Evolutionary conservation across 2,113 vertebrate species (phyloP).

Genomic region (Numida meleagris): DNA sequence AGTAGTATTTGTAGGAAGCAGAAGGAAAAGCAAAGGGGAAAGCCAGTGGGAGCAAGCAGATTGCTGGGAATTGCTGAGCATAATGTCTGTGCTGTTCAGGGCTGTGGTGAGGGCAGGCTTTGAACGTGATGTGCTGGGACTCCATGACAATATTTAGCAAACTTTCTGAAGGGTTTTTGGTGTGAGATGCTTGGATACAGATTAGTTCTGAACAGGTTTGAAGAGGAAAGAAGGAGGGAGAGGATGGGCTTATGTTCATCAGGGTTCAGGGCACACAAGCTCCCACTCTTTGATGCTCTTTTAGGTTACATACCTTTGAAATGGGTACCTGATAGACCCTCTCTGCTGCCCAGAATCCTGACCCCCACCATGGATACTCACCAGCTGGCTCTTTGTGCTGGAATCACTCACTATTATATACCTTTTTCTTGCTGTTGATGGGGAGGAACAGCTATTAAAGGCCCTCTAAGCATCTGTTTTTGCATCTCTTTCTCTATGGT

Average conservation of each 20-base stretch:
- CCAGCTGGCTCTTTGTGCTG: neutral
- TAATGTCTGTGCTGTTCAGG: neutral
- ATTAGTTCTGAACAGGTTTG: neutral
- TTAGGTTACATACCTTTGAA: neutral
- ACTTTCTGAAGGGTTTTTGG: neutral
- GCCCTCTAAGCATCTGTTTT: fast-evolving
- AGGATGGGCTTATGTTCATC: fast-evolving
- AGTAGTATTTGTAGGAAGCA: neutral
- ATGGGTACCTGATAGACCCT: neutral
- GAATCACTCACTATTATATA: neutral
- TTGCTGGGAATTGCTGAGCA: neutral
- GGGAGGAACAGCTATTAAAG: neutral
- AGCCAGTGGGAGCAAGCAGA: neutral
- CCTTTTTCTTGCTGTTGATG: neutral
- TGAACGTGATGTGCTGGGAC: neutral
- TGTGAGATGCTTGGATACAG: neutral
- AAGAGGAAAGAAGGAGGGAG: neutral
- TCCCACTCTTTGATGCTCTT: neutral
- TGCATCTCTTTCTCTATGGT: neutral
- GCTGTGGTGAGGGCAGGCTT: neutral
- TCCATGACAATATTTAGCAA: neutral
- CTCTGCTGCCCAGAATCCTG: neutral
- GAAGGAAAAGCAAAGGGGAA: neutral
- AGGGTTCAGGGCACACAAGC: neutral
- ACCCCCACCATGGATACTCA: too few species aligned